Conservation (phyloP, 2,113 vertebrate species). For the Crotalus viridis region DNA sequence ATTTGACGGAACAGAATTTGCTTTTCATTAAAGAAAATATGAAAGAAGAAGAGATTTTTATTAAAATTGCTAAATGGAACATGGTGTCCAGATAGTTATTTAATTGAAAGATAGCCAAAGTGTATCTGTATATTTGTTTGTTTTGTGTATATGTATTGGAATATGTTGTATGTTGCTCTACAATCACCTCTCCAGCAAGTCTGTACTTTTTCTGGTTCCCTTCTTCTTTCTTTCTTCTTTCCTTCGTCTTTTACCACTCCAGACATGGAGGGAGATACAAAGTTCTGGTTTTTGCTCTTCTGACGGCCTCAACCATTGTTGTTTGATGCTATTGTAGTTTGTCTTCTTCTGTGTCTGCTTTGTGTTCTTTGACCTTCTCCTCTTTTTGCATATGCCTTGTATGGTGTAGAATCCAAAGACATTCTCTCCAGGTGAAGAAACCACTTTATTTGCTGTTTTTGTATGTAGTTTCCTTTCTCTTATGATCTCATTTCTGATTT, state of each 20-base stretch:
- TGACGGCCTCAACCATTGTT: background rate
- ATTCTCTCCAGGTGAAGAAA: background rate
- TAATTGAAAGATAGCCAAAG: background rate
- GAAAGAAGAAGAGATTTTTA: background rate
- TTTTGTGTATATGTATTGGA: background rate
- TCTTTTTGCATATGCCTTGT: background rate
- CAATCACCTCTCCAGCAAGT: background rate
- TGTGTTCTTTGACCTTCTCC: background rate
- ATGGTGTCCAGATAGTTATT: background rate
- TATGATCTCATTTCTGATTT: background rate
- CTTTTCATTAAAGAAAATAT: background rate
- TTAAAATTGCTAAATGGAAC: background rate
- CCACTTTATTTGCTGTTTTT: background rate
- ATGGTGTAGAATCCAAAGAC: background rate
- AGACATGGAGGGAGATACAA: background rate
- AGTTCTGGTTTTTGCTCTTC: background rate
- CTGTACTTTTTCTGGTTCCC: background rate
- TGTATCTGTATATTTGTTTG: background rate
- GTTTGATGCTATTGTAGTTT: background rate
- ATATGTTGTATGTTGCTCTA: background rate
- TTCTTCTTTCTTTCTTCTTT: background rate
- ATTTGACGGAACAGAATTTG: background rate
- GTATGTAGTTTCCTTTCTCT: background rate
- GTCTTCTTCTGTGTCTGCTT: background rate
- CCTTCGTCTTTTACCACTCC: background rate